Evolutionary conservation across 1,140 invertebrate genomes (phyloP), one percentile per base, ranked within the genome.

Genomic region (Caenorhabditis tropicalis): DNA sequence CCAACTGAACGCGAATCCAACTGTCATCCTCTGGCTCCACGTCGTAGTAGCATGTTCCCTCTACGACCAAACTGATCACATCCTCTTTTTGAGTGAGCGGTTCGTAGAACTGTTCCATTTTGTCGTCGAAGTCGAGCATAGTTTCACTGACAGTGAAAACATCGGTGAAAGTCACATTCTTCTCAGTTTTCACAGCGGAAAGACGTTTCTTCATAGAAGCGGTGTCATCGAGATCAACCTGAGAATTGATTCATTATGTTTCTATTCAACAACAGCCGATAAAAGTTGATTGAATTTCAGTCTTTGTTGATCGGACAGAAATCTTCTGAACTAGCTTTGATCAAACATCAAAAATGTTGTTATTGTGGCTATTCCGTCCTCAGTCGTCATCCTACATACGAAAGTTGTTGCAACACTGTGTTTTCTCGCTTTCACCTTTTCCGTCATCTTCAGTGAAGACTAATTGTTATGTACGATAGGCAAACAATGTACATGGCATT

Each of bases 191-290:
- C n/a, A 90, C 87, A 21, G 86, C 85, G 7, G 89, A 86, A 7
- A 90, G 79, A 16, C 89, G 85, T 58, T 90, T 90, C 79, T 90
- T 90, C 89, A 87, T 88, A 36, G 90, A 87, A 29, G 87, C 84
- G 19, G 88, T 90, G 53, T 91, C 89, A 58, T 90, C 88, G 48
- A 90, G 53, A 65, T 90, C 89, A 16, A 90, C 88, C 90, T 90
- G 48, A 36, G 89, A 87, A 31, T n/a, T 29, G 79, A 51, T 10
- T 51, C 19, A n/a, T n/a, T n/a, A n/a, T n/a, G n/a, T n/a, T n/a
- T n/a, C n/a, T n/a, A n/a, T n/a, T n/a, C n/a, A n/a, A n/a, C n/a
- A n/a, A n/a, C n/a, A n/a, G n/a, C n/a, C n/a, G n/a, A n/a, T n/a
- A n/a, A n/a, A n/a, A n/a, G n/a, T n/a, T n/a, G n/a, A n/a, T n/a